Base-by-base conservation (phyloP, 2,888 invertebrate species). In the Eupelmus urozonus region DNA sequence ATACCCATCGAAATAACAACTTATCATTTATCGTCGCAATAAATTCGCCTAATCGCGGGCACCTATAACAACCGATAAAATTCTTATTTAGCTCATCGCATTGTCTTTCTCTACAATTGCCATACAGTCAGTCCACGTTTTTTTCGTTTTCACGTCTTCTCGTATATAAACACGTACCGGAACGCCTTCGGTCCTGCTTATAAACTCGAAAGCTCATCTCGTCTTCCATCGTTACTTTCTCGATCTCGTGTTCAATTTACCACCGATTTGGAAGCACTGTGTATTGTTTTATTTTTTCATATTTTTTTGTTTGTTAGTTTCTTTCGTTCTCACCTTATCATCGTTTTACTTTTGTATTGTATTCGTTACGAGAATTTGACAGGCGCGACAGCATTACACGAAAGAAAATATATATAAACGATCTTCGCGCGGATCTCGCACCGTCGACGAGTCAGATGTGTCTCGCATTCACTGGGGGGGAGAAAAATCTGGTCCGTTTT, bases 181-280 rank as follows among this genome's bases (percentile, higher is more conserved):
- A 76, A 76, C 71, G 53, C 51, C 40, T 51, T 63, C 65, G 42
- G 60, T 55, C 60, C 65, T 71, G 18, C 63, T 74, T 51, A 49
- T 3, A 67, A 72, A 67, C 53, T 75, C 75, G 70, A 79, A 79
- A 76, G 70, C 73, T 80, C 74, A n/a, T 49, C 55, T 53, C 25
- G 71, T 78, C 70, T 78, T 80, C 78, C 77, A 74, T n/a, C 20
- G 42, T 79, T 57, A 60, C 63, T 74, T 75, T 70, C 40, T 75
- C 55, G 65, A 34, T 34, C 34, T 34, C 34, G 9, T 45, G 49
- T 59, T 73, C 63, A 72, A 75, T 81, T 79, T 80, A 82, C 82
- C 83, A 82, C 84, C 67, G 75, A 81, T 81, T 82, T 84, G 84
- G 84, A 84, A 84, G 83, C 83, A 84, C 84, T 84, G 83, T 81